A percentile compares a stretch with the other conserved stretches of the same genome.
Evolutionary conservation across 2,888 invertebrate species (phyloP).

Genomic region (Desoria tigrina): DNA sequence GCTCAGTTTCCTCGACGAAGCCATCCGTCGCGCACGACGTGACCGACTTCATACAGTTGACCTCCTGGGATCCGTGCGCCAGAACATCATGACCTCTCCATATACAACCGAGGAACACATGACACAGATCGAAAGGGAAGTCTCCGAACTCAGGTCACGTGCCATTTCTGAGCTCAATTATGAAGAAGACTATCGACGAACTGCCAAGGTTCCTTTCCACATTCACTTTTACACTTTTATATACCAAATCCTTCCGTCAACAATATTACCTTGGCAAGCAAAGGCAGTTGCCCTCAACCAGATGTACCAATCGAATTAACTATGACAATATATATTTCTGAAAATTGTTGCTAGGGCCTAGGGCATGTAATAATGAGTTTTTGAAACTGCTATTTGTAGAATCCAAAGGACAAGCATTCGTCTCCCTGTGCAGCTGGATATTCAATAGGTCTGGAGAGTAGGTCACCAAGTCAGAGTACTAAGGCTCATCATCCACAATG

Average conservation of each 20-base stretch:
- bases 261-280: too few relatives aligned
- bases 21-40: constrained; percentile 42
- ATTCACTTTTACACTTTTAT: not conserved
- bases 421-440: not conserved
- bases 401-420: not conserved
- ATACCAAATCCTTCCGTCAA: not conserved
- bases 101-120: constrained; percentile 39
- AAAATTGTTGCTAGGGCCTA: too few relatives aligned
- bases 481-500: constrained; percentile 23
- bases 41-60: constrained; percentile 36
- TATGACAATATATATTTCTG: too few relatives aligned
- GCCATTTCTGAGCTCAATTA: constrained; percentile 39
- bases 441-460: not conserved
- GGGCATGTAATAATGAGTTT: too few relatives aligned
- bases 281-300: too few relatives aligned
- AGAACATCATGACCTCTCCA: constrained; percentile 43
- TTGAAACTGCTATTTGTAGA: too few relatives aligned
- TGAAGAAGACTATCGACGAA: constrained; percentile 31
- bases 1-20: constrained; percentile 47
- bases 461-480: not conserved
- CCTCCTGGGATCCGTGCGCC: constrained; percentile 42
- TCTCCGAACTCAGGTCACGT: constrained; percentile 41
- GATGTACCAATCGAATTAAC: too few relatives aligned
- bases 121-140: constrained; percentile 40
- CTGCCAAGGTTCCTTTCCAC: constrained; percentile 29